Evolutionary conservation across 1,140 invertebrate genomes (phyloP), one percentile per base, ranked within the genome.

Genomic region (Drosophila ohnishii): DNA sequence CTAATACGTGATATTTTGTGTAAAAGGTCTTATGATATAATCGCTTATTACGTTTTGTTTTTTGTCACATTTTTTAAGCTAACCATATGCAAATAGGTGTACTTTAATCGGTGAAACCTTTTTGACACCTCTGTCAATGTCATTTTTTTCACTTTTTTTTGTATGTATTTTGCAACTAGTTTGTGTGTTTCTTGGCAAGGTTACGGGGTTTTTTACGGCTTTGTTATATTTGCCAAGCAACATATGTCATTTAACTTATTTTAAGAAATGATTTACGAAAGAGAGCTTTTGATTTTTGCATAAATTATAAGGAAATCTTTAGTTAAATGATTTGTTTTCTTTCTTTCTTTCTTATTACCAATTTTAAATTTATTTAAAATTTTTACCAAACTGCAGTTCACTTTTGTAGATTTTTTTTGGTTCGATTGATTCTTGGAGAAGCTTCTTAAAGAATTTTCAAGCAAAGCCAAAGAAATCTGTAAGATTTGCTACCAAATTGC

Each of bases 61-160:
- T 7, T 22, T 32, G n/a, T 16, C 28, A 50, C 11, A 11, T 22
- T 42, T 53, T 53, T 35, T 53, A 35, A 22, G 50, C 50, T 53
- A 22, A 34, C 11, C 30, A 34, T 14, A 7, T 53, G 50, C 50
- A 51, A 51, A 51, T 51, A 19, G 30, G 30, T 51, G 16, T 34
- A 51, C 32, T 53, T 53, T 53, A 35, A 53, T 53, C 32, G 19
- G 32, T 53, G 16, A 19, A 35, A 35, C 16, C 50, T 22, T 35
- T 53, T 53, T 53, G 32, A 53, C 50, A 53, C 50, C 50, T 53
- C 16, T 53, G 50, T 53, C 50, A 53, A 53, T 53, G 50, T 4
- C 50, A 22, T 19, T 34, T 34, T 51, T 45, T 45, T 3, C 11
- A 22, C 32, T 5, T 22, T 22, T 34, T 13, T 42, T 16, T 8